Evolutionary conservation across 2,113 vertebrate species (phyloP).

Genomic region (Lagenorhynchus albirostris): DNA sequence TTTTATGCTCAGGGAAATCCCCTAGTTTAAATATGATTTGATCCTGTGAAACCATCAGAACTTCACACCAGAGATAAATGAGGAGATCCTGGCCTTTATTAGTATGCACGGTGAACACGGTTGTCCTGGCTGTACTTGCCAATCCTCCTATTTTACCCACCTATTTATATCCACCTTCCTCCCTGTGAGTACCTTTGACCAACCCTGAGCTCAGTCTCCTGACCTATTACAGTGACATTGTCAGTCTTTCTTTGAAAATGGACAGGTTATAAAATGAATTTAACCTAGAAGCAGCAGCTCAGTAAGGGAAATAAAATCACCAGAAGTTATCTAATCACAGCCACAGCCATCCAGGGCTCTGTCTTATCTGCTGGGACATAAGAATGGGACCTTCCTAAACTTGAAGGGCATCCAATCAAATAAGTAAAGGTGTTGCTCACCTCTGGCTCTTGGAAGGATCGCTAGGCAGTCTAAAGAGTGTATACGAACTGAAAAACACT

Average conservation of each 20-base stretch:
- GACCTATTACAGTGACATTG: background rate
- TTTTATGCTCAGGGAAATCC: background rate
- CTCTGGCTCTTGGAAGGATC: background rate
- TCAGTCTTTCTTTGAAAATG: background rate
- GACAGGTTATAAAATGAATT: background rate
- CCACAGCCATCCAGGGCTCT: no score
- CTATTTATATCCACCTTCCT: background rate
- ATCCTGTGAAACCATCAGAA: background rate
- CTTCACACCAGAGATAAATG: no score
- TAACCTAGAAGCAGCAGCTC: background rate
- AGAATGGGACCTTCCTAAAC: no score
- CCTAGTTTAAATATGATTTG: background rate
- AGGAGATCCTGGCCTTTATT: no score
- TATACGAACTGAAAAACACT: background rate
- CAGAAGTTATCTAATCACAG: background rate
- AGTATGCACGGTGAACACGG: no score
- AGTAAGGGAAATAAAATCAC: background rate
- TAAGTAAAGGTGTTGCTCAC: background rate
- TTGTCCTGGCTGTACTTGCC: no score
- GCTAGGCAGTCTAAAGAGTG: background rate
- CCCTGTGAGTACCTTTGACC: background rate
- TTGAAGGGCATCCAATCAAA: background rate
- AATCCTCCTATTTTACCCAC: no score
- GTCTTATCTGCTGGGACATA: no score
- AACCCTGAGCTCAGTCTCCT: background rate